Base-by-base conservation (phyloP, 2,113 vertebrate genomes). In the Albula glossodonta region DNA sequence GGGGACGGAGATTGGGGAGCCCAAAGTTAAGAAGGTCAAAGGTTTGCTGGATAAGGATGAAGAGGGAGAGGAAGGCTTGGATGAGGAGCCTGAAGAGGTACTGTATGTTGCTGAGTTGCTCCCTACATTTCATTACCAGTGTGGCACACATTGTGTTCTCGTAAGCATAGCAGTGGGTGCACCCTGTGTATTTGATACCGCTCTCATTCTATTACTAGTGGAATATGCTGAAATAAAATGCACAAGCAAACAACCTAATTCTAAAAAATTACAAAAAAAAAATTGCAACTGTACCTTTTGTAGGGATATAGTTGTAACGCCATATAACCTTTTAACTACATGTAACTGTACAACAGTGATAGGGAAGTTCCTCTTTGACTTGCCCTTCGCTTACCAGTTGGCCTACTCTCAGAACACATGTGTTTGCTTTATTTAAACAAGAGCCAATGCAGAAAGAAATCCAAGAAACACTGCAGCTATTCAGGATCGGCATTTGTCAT, bases 21-120 rank as follows among this genome's bases (percentile, higher is more conserved):
- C 98, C 31, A 90, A 93, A 52, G 88, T 88, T 86, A 99, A 99
- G 93, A 99, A 96, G 92, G 95, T 88, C 50, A 99, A 95, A 95
- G 92, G 31, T 7, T 91, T 93, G 88, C 88, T 89, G 41, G 94
- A 93, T 74, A 93, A 90, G 9, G 87, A 84, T 11, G 94, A 93
- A 9, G 92, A 92, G 0, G 93, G 91, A 10, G 90, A 93, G 63
- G 92, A 94, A 88, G 95, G 90, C 0, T 0, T 80, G 56, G 96
- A 96, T 53, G 97, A 97, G 83, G 83, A 51, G 48, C 92, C 93
- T 1, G 96, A 97, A 80, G 97, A 98, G 91, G 98, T 98, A 95
- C 94, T 88, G 57, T 51, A 22, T 51, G 88, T 83, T 15, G 13
- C 31, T 66, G 31, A 41, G 12, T 6, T 52, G 80, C 8, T 84